phyloP scores from a whole-genome alignment of 2,888 invertebrate species.

The Leptura quadrifasciata region DNA sequence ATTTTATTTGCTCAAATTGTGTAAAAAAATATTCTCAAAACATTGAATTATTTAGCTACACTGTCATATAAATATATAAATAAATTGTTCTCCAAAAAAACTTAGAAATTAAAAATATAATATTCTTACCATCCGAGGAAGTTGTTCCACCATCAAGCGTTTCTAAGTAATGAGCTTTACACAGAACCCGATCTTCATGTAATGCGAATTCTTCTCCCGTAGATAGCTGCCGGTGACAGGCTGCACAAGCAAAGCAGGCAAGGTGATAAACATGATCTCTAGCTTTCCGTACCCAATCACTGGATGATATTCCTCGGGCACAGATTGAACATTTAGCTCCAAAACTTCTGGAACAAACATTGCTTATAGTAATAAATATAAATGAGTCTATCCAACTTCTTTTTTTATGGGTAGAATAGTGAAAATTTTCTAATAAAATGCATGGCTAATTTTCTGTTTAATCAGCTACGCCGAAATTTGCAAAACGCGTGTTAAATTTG shows the following conservation, averaged over 20 bases:
- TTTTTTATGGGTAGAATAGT: no score
- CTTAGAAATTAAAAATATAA: not conserved
- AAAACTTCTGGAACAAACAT: constrained; percentile 85
- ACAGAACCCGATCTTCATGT: constrained; percentile 94
- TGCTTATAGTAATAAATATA: not conserved
- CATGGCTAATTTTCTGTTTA: no score
- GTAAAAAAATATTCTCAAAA: no score
- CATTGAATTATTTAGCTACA: no score
- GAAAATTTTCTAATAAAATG: no score
- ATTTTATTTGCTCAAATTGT: no score
- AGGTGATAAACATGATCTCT: constrained; percentile 96
- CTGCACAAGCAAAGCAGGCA: constrained; percentile 99
- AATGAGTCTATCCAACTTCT: not conserved
- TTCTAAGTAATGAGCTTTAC: constrained; percentile 98
- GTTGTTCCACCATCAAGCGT: constrained; percentile 93
- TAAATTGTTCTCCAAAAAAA: not conserved
- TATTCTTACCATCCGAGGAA: constrained; percentile 87
- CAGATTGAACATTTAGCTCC: constrained; percentile 98
- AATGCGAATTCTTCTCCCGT: constrained; percentile 98
- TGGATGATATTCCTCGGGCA: constrained; percentile 92
- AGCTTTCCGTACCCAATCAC: constrained; percentile 98
- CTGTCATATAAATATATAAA: no score
- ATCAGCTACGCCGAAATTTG: no score
- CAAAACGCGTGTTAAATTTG: no score
- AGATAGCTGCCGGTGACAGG: constrained; percentile 93